Evolutionary conservation across 1,140 invertebrate genomes (phyloP), one percentile per base, ranked within the genome.

Genomic region (Drosophila yakuba): DNA sequence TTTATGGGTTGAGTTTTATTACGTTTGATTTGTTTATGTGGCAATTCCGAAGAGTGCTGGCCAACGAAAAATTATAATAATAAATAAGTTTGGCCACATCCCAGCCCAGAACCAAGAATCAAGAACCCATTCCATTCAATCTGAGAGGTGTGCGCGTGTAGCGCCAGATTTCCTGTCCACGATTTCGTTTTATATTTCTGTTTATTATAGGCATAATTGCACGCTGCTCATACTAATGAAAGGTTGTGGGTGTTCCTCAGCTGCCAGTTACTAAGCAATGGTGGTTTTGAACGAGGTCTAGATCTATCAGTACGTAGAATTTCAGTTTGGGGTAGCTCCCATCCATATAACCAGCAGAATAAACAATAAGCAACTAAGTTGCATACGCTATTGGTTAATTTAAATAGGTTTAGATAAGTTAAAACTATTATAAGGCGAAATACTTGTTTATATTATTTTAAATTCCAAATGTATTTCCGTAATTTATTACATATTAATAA

Each of bases 1-100:
- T 88, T 85, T 85, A 89, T 72, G 80, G 75, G 85, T 85, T 80
- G 84, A 80, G 51, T 90, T 90, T 89, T 73, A 86, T 88, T 72
- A 51, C 71, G 57, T 82, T 73, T 88, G 74, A 82, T 78, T 86
- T 86, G 68, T 86, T 81, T 78, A 71, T 86, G 57, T 61, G 74
- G 79, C 74, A 59, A 69, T 81, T 82, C 72, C 61, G 38, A 32
- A n/a, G 35, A 69, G 43, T 44, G 32, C 55, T 54, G 17, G 54
- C 60, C 38, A 51, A 60, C 43, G 38, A 48, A 41, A 14, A 57
- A 71, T 48, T 71, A 71, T 57, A 39, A 71, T 68, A 71, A 69
- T 56, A 69, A 57, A 71, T 69, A 66, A 38, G 39, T 50, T 56
- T 17, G 63, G 28, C 38, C 47, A 52, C 64, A 64, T 68, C 60